phyloP scores from a whole-genome alignment of 2,113 vertebrate genomes.

The Corynorhinus townsendii region DNA sequence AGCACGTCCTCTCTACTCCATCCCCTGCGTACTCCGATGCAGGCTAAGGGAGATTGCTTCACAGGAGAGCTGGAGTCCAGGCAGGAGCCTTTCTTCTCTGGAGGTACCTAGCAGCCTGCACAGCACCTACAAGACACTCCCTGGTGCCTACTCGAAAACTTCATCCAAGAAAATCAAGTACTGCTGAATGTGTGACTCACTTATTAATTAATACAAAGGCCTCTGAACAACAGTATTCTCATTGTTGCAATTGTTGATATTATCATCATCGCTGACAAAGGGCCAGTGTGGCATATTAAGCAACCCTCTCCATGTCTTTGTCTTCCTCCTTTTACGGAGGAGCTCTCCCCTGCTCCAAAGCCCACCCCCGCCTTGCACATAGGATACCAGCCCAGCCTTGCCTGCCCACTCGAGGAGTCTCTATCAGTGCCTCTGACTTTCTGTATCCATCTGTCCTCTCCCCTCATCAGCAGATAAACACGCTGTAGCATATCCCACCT shows the following conservation, averaged over 20 bases:
- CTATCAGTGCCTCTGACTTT: not conserved
- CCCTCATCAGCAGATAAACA: not conserved
- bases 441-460: not conserved
- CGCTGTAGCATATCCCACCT: not conserved
- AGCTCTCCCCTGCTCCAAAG: not conserved
- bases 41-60: not conserved
- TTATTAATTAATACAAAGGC: constrained; percentile 5
- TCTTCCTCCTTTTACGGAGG: not conserved
- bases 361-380: not conserved
- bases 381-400: not conserved
- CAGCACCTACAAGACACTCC: not conserved
- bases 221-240: not conserved
- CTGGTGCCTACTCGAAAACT: not conserved
- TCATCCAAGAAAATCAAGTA: not conserved
- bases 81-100: not conserved
- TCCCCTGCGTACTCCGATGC: not conserved
- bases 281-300: not conserved
- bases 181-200: not conserved
- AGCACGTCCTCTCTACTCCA: not conserved
- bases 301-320: not conserved
- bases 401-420: not conserved
- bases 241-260: not conserved
- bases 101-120: not conserved
- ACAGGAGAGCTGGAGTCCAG: not conserved
- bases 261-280: not conserved